Conservation (phyloP, 64 coral and sea anemone genomes). For the Actinia tenebrosa region DNA sequence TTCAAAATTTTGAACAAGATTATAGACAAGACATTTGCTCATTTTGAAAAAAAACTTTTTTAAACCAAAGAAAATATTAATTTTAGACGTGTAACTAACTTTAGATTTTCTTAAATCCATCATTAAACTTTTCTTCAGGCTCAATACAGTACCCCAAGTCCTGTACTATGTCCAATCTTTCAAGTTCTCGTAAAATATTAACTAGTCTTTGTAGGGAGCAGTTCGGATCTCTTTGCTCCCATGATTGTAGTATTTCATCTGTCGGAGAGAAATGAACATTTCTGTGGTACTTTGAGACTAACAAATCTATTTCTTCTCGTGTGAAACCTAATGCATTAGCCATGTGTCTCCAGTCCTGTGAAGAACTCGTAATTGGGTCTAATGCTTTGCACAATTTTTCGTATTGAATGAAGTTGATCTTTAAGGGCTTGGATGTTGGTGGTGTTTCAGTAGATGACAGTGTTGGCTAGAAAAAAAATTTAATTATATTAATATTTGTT, state of each 20-base stretch:
- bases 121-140: background rate
- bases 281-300: slow-evolving; percentile 17
- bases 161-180: slow-evolving; percentile 40
- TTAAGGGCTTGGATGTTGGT: background rate
- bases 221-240: slow-evolving; percentile 38
- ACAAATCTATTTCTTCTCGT: slow-evolving; percentile 27
- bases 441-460: background rate
- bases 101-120: background rate
- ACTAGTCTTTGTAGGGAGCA: slow-evolving; percentile 37
- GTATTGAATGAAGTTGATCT: slow-evolving; percentile 17
- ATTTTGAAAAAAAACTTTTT: too few species aligned
- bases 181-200: slow-evolving; percentile 26
- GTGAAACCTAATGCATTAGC: slow-evolving; percentile 37
- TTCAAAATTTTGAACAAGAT: too few species aligned
- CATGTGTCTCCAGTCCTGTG: slow-evolving; percentile 44
- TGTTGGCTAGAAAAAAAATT: background rate
- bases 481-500: background rate
- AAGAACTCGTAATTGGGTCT: slow-evolving; percentile 5
- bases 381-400: slow-evolving; percentile 26
- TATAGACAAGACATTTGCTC: too few species aligned
- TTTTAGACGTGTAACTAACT: background rate
- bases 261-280: slow-evolving; percentile 51
- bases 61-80: too few species aligned
- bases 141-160: slow-evolving; percentile 23
- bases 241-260: slow-evolving; percentile 28